A percentile compares a stretch with the other conserved stretches of the same genome.
These are phyloP conservation scores for Gracilinanus agilis DNA, from an alignment of 2,113 vertebrate species.

Conservation along the genomic window DNA sequence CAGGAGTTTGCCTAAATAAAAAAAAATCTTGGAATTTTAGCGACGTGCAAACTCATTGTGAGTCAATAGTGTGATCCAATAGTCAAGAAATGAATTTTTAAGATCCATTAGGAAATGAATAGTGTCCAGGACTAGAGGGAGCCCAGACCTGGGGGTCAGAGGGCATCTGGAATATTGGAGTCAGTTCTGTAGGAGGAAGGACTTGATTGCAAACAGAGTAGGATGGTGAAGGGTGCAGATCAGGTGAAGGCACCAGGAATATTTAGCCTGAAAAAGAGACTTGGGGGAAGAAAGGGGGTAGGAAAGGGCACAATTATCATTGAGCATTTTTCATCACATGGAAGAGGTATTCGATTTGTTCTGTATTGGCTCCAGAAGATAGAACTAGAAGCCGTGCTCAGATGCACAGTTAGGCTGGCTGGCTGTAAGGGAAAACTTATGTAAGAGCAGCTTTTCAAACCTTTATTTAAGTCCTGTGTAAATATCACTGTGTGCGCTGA, in stretches of 20 bases:
- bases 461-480: conserved; percentile 4
- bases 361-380: background rate
- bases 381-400: background rate
- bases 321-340: background rate
- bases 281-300: background rate
- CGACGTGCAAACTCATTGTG: background rate
- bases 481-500: background rate
- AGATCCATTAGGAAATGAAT: background rate
- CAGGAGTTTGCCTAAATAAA: background rate
- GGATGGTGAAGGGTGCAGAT: background rate
- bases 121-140: background rate
- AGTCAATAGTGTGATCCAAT: background rate
- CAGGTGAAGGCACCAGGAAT: background rate
- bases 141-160: background rate
- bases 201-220: background rate
- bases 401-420: background rate
- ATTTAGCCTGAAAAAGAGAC: background rate
- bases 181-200: background rate
- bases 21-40: background rate
- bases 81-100: background rate
- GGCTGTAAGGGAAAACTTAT: background rate
- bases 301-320: background rate
- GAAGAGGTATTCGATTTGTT: background rate
- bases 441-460: background rate
- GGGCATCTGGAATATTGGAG: background rate